phyloP scores from a whole-genome alignment of 2,113 vertebrate genomes.

The Phalacrocorax aristotelis region DNA sequence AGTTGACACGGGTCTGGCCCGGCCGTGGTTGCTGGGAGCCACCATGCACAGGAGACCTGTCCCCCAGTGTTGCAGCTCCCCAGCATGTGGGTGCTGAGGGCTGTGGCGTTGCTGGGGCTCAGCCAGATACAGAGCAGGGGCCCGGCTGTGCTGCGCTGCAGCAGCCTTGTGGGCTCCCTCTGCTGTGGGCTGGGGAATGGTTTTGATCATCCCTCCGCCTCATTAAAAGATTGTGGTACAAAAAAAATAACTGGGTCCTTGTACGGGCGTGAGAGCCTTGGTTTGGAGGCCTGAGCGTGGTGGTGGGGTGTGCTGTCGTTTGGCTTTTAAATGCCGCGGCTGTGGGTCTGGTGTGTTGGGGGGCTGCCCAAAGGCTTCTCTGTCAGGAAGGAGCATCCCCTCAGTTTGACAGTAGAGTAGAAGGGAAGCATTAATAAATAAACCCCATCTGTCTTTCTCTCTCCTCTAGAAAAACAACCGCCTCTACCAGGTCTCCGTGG shows the following conservation, averaged over 20 bases:
- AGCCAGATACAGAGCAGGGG: neutral
- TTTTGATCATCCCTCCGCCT: neutral
- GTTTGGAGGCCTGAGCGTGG: neutral
- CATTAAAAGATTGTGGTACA: neutral
- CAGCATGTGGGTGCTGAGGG: neutral
- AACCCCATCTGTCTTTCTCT: neutral
- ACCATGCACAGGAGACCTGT: accelerated
- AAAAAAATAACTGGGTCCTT: neutral
- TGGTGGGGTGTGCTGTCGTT: neutral
- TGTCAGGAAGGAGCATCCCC: neutral
- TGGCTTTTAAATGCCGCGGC: neutral
- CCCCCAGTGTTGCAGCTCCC: accelerated
- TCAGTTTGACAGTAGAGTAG: neutral
- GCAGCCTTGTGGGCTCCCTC: neutral
- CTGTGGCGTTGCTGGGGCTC: neutral
- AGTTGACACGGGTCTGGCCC: neutral
- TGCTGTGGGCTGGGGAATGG: neutral
- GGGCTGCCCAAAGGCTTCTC: neutral
- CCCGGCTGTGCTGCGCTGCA: neutral
- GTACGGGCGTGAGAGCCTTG: neutral
- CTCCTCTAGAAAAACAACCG: conserved; percentile 82
- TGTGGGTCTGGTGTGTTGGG: neutral
- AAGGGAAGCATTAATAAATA: neutral
- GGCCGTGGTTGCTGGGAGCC: neutral
- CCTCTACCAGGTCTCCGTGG: conserved; percentile 94